Evolutionary conservation across 2,888 invertebrate genomes (phyloP).

Genomic region (Epirrhoe alternata): DNA sequence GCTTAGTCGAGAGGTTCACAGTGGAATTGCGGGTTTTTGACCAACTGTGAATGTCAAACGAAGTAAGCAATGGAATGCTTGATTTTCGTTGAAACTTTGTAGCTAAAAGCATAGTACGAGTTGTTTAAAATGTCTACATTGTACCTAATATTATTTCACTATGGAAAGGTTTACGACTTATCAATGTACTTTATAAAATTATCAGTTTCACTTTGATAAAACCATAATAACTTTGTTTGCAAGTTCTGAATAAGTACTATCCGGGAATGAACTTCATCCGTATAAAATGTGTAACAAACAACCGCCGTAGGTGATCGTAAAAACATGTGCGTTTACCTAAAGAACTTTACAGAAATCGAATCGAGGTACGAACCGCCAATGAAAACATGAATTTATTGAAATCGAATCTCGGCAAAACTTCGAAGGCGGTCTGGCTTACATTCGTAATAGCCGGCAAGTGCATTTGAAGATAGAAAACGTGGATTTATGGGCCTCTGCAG

Average conservation of each 20-base stretch:
- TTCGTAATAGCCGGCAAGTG: conserved; percentile 59
- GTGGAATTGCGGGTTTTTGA: background rate
- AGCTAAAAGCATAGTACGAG: background rate
- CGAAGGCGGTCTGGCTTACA: conserved; percentile 35
- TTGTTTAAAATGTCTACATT: background rate
- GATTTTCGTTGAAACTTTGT: background rate
- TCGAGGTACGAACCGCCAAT: conserved; percentile 11
- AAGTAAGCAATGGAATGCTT: background rate
- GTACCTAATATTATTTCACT: no score
- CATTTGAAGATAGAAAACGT: conserved; percentile 69
- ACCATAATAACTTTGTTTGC: background rate
- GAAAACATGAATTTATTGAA: conserved; percentile 27
- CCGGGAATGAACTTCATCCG: background rate
- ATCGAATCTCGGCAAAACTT: conserved; percentile 27
- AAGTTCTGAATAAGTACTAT: background rate
- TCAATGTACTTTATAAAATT: no score
- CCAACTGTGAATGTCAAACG: background rate
- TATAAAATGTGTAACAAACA: background rate
- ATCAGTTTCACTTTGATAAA: background rate
- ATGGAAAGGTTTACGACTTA: no score
- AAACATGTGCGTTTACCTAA: conserved; percentile 2
- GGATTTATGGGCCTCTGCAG: conserved; percentile 60
- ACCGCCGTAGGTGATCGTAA: background rate
- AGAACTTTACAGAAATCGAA: conserved; percentile 12
- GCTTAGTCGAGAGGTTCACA: background rate